Percentiles rank a stretch among this genome's conserved stretches.
These are phyloP conservation scores for Gavialis gangeticus DNA, from an alignment of 2,113 vertebrate genomes.

Conservation along the genomic window DNA sequence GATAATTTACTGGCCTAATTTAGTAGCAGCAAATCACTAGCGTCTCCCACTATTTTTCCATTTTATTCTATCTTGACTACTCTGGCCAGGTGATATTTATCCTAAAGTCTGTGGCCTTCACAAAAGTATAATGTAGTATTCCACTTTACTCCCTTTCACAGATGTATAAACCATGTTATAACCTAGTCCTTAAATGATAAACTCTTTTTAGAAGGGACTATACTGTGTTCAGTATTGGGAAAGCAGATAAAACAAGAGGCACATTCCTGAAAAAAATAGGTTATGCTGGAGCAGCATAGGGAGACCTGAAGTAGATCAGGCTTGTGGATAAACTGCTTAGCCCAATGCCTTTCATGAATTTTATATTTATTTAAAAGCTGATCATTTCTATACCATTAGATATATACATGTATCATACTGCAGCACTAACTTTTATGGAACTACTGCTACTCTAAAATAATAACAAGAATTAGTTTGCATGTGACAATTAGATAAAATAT, in stretches of 20 bases:
- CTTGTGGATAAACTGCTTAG: neutral
- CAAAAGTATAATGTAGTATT: neutral
- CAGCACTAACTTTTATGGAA: no score
- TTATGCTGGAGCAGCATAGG: neutral
- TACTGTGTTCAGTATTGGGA: neutral
- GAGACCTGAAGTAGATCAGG: neutral
- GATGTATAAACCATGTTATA: neutral
- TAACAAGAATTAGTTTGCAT: neutral
- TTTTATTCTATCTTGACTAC: neutral
- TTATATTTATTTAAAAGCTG: neutral
- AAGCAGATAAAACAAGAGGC: neutral
- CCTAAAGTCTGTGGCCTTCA: neutral
- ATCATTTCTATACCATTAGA: neutral
- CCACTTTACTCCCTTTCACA: neutral
- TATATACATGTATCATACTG: no score
- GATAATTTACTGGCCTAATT: conserved; percentile 19
- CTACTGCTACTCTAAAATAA: no score
- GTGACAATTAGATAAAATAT: neutral
- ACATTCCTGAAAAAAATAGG: neutral
- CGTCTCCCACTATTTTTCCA: neutral
- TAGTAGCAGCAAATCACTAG: neutral
- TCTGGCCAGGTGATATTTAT: neutral
- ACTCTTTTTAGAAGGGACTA: neutral
- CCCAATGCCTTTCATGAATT: neutral
- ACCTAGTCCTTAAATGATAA: neutral